phyloP scores from a whole-genome alignment of 2,113 vertebrate species.

The Notechis scutatus region DNA sequence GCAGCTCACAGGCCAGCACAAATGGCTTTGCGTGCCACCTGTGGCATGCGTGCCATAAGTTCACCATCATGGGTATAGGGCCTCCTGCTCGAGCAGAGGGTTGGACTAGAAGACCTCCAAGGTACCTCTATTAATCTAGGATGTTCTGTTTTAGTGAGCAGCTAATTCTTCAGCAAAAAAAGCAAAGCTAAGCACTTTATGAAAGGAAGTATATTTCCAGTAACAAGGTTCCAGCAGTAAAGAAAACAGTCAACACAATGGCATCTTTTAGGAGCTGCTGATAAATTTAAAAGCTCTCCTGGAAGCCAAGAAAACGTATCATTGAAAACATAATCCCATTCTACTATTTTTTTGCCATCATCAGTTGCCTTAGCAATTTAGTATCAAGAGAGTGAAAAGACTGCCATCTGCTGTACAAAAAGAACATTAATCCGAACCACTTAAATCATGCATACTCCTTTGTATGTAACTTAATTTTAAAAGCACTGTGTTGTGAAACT shows the following conservation, averaged over 20 bases:
- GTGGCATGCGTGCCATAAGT: too few relatives aligned
- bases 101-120: too few relatives aligned
- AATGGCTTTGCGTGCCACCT: too few relatives aligned
- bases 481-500: not conserved
- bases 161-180: too few relatives aligned
- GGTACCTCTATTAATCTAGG: too few relatives aligned
- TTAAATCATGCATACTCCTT: not conserved
- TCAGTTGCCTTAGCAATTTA: not conserved
- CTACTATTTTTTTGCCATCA: not conserved
- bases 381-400: not conserved
- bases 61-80: too few relatives aligned
- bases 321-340: not conserved
- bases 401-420: conserved; percentile 11
- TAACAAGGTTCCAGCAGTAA: not conserved
- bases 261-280: not conserved
- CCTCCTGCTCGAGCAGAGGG: too few relatives aligned
- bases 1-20: too few relatives aligned
- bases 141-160: not conserved
- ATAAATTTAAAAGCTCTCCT: not conserved
- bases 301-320: not conserved
- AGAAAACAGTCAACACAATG: not conserved
- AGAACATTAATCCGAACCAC: not conserved
- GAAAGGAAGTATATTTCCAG: not conserved
- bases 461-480: not conserved
- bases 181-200: not conserved